These are phyloP conservation scores for Drosophila recens DNA, from an alignment of 2,888 invertebrate genomes.

Conservation along the genomic window DNA sequence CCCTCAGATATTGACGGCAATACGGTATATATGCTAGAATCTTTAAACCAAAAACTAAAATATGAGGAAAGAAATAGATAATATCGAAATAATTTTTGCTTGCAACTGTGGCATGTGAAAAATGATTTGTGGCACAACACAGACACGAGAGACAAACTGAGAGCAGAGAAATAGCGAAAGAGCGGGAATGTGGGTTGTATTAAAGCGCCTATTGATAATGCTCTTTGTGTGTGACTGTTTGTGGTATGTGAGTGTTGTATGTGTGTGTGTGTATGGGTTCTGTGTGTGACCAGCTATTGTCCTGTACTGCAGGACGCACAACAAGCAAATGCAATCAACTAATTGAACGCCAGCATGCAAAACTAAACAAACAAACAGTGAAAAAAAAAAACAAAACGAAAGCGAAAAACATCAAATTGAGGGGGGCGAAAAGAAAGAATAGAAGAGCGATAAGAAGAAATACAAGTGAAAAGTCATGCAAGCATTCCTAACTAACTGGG, in stretches of 20 bases:
- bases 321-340: constrained; percentile 68
- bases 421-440: too few relatives aligned
- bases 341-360: constrained; percentile 69
- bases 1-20: not conserved
- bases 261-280: not conserved
- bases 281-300: constrained; percentile 38
- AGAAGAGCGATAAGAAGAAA: not conserved
- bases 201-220: constrained; percentile 17
- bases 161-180: not conserved
- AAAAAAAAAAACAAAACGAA: constrained; percentile 5
- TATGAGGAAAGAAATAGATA: not conserved
- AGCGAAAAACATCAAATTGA: constrained; percentile 27
- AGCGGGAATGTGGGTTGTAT: constrained; percentile 1
- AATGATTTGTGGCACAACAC: constrained; percentile 9
- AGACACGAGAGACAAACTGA: constrained; percentile 13
- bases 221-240: constrained; percentile 2
- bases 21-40: not conserved
- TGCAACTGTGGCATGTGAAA: constrained; percentile 8
- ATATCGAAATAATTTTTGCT: constrained; percentile 4
- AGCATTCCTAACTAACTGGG: constrained; percentile 40
- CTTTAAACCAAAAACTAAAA: not conserved
- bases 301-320: constrained; percentile 35
- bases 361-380: constrained; percentile 24
- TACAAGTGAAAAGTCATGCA: constrained; percentile 40
- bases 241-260: not conserved